Base-by-base conservation (phyloP, 2,113 vertebrate genomes). In the Rhea pennata region DNA sequence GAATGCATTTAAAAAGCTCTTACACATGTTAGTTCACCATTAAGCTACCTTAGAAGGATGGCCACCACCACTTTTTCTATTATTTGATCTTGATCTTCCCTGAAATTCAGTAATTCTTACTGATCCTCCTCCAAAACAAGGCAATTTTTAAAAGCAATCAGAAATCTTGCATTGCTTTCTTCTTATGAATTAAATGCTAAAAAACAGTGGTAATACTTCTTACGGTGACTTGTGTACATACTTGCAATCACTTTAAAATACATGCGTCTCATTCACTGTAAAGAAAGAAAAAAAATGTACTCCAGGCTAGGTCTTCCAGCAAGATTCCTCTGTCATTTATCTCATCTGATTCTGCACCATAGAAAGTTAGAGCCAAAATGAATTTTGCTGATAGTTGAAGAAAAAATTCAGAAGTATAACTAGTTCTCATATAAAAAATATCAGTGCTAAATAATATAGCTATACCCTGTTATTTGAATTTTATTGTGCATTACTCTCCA, bases 311-410 rank as follows among this genome's bases (percentile, higher is more conserved):
- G 22, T 42, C 58, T 91, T 92, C 36, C 39, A 82, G 70, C 53
- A 91, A 74, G 61, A 36, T 27, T 90, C n/a, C 54, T 96, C 76
- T 95, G 71, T 81, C 84, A 95, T 58, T 94, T 88, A 92, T 70
- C 85, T 90, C 84, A 91, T 76, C 64, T 94, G 91, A 91, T 86
- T 94, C 77, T 54, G 44, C 62, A 73, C 83, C 85, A 71, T 66
- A 14, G 69, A 92, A 96, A 93, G 92, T 96, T 81, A 89, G 84
- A 93, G 90, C 94, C 87, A 97, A 95, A 95, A 91, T 76, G 46
- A 72, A 93, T 94, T 96, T 94, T 67, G 75, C 48, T 81, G 85
- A 94, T 24, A 65, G 59, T 58, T 94, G 56, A 74, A 87, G 84
- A 89, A 94, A 93, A 95, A 92, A 96, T 91, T 88, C 85, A 74